Evolutionary conservation across 2,888 invertebrate genomes (phyloP).

Genomic region (Nemotelus pantherinus): DNA sequence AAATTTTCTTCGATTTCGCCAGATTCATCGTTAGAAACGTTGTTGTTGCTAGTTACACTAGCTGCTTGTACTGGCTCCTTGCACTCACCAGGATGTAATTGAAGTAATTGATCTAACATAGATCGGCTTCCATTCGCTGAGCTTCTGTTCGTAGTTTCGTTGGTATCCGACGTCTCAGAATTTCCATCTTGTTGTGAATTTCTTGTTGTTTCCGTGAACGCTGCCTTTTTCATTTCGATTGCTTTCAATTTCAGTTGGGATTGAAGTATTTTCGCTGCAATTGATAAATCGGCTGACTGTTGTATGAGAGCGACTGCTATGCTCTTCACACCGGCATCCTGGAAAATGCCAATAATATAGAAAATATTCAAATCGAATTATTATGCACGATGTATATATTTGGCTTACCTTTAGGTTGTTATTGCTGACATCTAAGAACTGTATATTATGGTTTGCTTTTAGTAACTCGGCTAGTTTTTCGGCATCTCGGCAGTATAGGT

Average conservation of each 20-base stretch:
- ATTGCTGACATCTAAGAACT: constrained; percentile 84
- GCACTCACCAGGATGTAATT: constrained; percentile 29
- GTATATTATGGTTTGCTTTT: constrained; percentile 77
- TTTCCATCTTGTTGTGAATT: background rate
- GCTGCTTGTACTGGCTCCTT: constrained; percentile 33
- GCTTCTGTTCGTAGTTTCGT: background rate
- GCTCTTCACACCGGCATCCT: constrained; percentile 70
- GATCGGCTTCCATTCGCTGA: constrained; percentile 44
- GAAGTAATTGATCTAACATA: constrained; percentile 48
- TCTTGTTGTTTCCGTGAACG: background rate
- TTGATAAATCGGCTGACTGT: constrained; percentile 67
- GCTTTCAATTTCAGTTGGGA: constrained; percentile 5
- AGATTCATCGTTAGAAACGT: background rate
- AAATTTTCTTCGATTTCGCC: no score
- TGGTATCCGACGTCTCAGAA: background rate
- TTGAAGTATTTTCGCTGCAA: background rate
- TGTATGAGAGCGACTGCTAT: constrained; percentile 79
- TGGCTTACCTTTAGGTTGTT: constrained; percentile 68
- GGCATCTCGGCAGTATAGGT: constrained; percentile 78
- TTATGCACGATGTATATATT: constrained; percentile 9
- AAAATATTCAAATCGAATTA: constrained; percentile 68
- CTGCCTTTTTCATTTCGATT: background rate
- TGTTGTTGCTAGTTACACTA: constrained; percentile 19
- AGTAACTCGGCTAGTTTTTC: constrained; percentile 80
- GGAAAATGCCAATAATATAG: constrained; percentile 6